Base-by-base conservation (phyloP, 2,797 vertebrate species). In the Helostoma temminkii region DNA sequence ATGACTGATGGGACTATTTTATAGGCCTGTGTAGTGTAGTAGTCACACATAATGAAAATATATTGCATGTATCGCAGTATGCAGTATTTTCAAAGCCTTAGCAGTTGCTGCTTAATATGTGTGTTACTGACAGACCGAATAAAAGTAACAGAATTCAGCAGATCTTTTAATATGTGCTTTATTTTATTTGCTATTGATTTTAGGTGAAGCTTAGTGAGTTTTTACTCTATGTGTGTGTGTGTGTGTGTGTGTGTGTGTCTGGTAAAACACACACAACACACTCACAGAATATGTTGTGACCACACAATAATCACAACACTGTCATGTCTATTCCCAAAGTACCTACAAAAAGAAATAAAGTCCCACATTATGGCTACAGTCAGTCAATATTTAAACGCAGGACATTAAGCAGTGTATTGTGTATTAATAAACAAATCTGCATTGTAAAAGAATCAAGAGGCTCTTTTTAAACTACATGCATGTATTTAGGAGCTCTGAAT, bases 341-440 rank as follows among this genome's bases (percentile, higher is more conserved):
- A 9, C n/a, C n/a, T n/a, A 42, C 3, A 2, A 58, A 58, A 63
- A 53, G 28, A 57, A 71, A 24, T 66, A 54, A 59, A 58, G 10
- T 21, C 4, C 41, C 21, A 11, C 28, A 32, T 57, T 39, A 46
- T 63, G 5, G 22, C 25, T 71, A 26, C 54, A 59, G 68, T 67
- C 66, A 25, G 19, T 34, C 21, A 19, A 34, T 9, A 34, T 37
- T 47, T 52, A 2, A 80, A 70, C 25, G 30, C 14, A 43, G 24
- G 30, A 6, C 42, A 48, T 54, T 32, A 12, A 48, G n/a, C n/a
- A 49, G 11, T 8, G 45, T 49, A 56, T 36, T 32, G 48, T 60
- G 60, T 45, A 57, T 60, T 59, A 41, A 74, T 79, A 54, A 74
- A 36, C 47, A 66, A n/a, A 72, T 42, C 30, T 37, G 30, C 37